Percentiles rank a stretch among this genome's conserved stretches.
Evolutionary conservation across 2,113 vertebrate genomes (phyloP).

Genomic region (Nanorana parkeri): DNA sequence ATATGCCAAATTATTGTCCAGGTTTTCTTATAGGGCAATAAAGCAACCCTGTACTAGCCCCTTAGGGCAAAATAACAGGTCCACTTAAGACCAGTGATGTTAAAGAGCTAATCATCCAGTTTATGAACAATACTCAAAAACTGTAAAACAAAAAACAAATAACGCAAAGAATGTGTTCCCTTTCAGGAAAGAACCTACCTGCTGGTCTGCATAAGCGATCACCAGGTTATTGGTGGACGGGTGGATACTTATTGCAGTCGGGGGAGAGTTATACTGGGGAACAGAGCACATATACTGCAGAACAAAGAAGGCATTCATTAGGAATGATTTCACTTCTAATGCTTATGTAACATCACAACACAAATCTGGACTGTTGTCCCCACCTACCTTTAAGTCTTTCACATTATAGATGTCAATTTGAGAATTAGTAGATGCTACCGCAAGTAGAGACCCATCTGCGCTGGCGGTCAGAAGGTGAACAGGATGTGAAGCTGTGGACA

Average conservation of each 20-base stretch:
- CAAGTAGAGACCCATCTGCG: constrained; percentile 84
- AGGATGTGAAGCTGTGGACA: constrained; percentile 73
- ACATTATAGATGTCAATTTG: constrained; percentile 83
- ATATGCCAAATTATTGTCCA: no score
- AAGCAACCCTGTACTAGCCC: no score
- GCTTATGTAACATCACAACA: no score
- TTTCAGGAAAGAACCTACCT: constrained; percentile 67
- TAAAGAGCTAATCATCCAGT: no score
- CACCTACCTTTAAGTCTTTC: constrained; percentile 79
- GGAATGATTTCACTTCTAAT: no score
- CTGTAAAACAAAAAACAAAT: no score
- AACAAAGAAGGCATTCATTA: not conserved
- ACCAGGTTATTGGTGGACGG: constrained; percentile 83
- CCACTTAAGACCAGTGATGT: no score
- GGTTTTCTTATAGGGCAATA: no score
- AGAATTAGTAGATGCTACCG: constrained; percentile 74
- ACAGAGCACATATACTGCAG: constrained; percentile 82
- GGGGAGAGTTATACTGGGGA: constrained; percentile 82
- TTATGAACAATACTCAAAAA: no score
- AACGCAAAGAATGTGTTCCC: no score
- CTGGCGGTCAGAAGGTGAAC: constrained; percentile 82
- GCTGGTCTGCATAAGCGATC: constrained; percentile 86
- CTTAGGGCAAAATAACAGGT: no score
- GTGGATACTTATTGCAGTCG: constrained; percentile 85
- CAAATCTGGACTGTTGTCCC: no score